Base-by-base conservation (phyloP, 2,888 invertebrate genomes). In the Mycalesis mineus region DNA sequence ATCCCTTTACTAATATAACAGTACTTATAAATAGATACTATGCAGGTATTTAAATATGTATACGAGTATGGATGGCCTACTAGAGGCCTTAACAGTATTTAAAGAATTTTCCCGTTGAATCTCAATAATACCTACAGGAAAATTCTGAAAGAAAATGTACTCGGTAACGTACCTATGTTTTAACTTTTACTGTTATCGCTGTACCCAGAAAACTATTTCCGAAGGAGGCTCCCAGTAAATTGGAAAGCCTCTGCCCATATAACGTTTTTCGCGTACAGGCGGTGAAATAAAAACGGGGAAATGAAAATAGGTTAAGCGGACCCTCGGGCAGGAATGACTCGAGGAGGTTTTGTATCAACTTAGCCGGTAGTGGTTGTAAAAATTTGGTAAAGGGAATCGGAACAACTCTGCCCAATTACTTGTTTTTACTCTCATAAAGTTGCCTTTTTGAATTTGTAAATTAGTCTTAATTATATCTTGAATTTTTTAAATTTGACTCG, bases 251-350 rank as follows among this genome's bases (percentile, higher is more conserved):
- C 74, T 69, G 70, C 70, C 69, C 69, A 68, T 72, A 71, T 69
- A 71, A 70, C 72, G 71, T 64, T 70, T 65, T 70, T 67, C 69
- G 70, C 70, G 68, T 68, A 72, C 72, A 69, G 68, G 58, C 55
- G 62, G 68, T 66, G 71, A 75, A 78, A 80, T 80, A 82, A 80
- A 83, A 81, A 79, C 74, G 78, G 72, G 73, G 69, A 80, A 80
- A 78, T 74, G 81, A 79, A 84, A 83, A 84, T 82, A 78, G 83
- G 83, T 82, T 84, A 84, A 83, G 77, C 74, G 78, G 68, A 66
- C 84, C 78, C 78, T 64, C 58, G 82, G 75, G 71, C 62, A 65
- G 65, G 66, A 69, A 75, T 70, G 74, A 65, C 71, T 71, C 65
- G 65, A 67, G 69, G 71, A 75, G 73, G 77, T 78, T 80, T 76